Evolutionary conservation across 2,113 vertebrate species (phyloP), one percentile per base, ranked within the genome.

Genomic region (Sciurus niger): DNA sequence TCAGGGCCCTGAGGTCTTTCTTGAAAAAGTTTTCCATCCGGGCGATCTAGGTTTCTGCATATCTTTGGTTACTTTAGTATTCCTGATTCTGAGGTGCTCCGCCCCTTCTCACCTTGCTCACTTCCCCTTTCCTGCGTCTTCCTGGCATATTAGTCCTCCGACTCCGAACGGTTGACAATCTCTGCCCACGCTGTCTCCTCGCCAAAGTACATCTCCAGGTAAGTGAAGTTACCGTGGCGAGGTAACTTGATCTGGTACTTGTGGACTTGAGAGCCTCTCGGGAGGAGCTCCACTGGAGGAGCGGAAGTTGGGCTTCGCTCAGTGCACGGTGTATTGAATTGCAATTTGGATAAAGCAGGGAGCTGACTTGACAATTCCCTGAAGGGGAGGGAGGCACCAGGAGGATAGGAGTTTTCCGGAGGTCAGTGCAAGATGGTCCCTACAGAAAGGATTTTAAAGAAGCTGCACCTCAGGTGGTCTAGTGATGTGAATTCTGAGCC

Each of bases 141-240:
- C 58, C 55, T 0, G 4, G 12, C 3, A 6, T 6, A 17, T 10
- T 13, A 0, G 11, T 4, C 9, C 37, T 0, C 40, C 30, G 14
- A 16, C 28, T 40, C 40, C 7, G 4, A 28, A 5, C 0, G 1
- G 4, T 20, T 22, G 6, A 8, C 30, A 8, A 6, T 25, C 8
- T 63, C 17, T 73, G 34, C 34, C 8, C 92, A 1, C 8, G 11
- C 32, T 2, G 58, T 28, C 28, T 0, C 43, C 18, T 17, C 1
- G 16, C 37, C 1, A 4, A 17, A 53, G 55, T 2, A 28, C 79
- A 0, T n/a, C n/a, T 40, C 13, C 14, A 10, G 53, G 74, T 28
- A 22, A 11, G 20, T 14, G 34, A 51, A 37, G 88, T 24, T 40
- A 37, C 51, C 2, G 2, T n/a, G 6, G 5, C 24, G 8, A 37